These are phyloP conservation scores for Pangasius mekongensis DNA, from an alignment of 2,797 vertebrate species.

Conservation along the genomic window DNA sequence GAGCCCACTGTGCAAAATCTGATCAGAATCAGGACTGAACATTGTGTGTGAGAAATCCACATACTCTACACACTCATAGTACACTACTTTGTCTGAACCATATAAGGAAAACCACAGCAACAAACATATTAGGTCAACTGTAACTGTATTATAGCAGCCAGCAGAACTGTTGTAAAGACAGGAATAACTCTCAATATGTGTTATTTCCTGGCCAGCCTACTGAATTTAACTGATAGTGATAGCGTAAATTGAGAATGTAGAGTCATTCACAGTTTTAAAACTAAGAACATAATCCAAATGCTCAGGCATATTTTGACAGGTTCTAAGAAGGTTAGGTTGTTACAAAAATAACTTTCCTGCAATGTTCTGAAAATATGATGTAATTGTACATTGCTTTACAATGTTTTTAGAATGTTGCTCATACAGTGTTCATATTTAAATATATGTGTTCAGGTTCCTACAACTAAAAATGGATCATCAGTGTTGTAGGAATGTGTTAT, in stretches of 20 bases:
- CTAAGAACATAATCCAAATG: neutral
- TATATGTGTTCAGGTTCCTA: neutral
- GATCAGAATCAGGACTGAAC: constrained; percentile 60
- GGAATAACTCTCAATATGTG: constrained; percentile 9
- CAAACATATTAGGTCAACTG: constrained; percentile 71
- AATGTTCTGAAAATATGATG: neutral
- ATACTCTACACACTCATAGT: constrained; percentile 63
- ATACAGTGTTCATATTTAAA: neutral
- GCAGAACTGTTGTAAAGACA: constrained; percentile 36
- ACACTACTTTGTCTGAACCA: constrained; percentile 62
- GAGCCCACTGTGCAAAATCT: constrained; percentile 62
- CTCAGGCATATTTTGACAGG: neutral
- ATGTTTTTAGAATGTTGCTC: neutral
- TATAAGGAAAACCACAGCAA: constrained; percentile 69
- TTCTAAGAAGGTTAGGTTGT: neutral
- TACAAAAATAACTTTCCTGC: constrained; percentile 63
- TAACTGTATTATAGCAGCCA: constrained; percentile 65
- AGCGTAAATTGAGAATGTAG: neutral
- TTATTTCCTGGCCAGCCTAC: neutral
- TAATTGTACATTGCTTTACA: constrained; percentile 4
- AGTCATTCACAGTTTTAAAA: neutral
- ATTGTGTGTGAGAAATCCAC: constrained; percentile 61
- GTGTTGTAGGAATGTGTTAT: neutral
- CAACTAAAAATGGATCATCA: neutral
- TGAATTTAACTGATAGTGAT: neutral